phyloP scores from a whole-genome alignment of 23 tunicate genomes.

The Styela plicata region DNA sequence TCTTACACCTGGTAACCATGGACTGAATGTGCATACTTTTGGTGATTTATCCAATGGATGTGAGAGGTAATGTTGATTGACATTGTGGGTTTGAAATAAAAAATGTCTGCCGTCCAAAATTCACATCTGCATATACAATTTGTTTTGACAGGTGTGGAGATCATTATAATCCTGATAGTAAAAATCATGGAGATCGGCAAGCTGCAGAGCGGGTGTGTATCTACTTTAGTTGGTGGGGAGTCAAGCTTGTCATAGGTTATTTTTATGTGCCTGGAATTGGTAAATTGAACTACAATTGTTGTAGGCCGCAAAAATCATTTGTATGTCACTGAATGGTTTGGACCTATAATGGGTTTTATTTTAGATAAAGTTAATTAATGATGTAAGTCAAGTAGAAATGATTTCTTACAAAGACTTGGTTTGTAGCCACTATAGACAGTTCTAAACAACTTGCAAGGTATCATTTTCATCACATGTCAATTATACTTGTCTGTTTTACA shows the following conservation, averaged over 20 bases:
- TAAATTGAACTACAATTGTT: no score
- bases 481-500: neutral
- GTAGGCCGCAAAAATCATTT: no score
- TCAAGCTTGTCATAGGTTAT: no score
- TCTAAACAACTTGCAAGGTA: neutral
- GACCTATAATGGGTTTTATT: no score
- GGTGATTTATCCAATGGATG: slow-evolving; percentile 89
- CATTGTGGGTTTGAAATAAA: neutral
- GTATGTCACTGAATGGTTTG: no score
- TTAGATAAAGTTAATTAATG: no score
- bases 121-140: neutral
- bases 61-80: slow-evolving; percentile 3
- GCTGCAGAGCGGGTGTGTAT: slow-evolving; percentile 31
- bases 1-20: slow-evolving; percentile 73
- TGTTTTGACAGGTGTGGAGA: slow-evolving; percentile 66
- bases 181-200: slow-evolving; percentile 43
- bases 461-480: neutral
- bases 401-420: no score
- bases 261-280: no score
- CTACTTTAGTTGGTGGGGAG: no score
- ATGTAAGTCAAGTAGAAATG: no score
- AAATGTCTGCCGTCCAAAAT: neutral
- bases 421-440: neutral
- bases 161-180: slow-evolving; percentile 64
- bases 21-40: slow-evolving; percentile 66